phyloP scores from a whole-genome alignment of 2,113 vertebrate species.

The Corythoichthys intestinalis region DNA sequence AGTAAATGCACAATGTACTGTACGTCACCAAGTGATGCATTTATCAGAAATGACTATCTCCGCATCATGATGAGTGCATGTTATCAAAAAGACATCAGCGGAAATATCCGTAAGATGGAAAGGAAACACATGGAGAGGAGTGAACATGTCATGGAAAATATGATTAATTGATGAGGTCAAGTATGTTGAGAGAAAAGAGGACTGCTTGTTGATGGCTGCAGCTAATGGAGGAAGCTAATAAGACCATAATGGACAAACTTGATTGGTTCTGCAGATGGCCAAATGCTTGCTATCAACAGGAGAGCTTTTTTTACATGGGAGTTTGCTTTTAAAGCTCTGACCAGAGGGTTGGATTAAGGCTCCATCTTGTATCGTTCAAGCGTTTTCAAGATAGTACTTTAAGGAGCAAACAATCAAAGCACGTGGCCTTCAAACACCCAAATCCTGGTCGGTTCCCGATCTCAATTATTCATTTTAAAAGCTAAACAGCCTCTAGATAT shows the following conservation, averaged over 20 bases:
- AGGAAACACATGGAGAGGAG: constrained; percentile 24
- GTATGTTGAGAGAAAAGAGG: constrained; percentile 38
- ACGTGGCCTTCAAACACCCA: constrained; percentile 19
- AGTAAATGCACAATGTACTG: neutral
- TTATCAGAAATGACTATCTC: constrained; percentile 33
- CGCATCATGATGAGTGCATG: constrained; percentile 22
- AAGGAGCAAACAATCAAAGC: constrained; percentile 24
- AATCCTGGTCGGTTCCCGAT: constrained; percentile 22
- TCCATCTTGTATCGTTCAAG: constrained; percentile 21
- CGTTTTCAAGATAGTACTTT: constrained; percentile 19
- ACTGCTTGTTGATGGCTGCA: constrained; percentile 42
- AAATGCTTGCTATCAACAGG: constrained; percentile 55
- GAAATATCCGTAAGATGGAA: constrained; percentile 41
- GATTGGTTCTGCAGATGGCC: constrained; percentile 40
- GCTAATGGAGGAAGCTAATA: constrained; percentile 59
- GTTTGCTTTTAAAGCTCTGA: constrained; percentile 20
- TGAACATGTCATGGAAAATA: constrained; percentile 53
- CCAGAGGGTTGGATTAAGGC: constrained; percentile 12
- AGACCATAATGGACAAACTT: constrained; percentile 56
- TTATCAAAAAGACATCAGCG: constrained; percentile 31
- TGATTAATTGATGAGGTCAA: constrained; percentile 61
- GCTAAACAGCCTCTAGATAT: constrained; percentile 30
- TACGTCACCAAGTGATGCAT: constrained; percentile 3
- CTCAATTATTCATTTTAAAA: constrained; percentile 34
- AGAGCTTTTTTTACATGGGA: constrained; percentile 24